Evolutionary conservation across 2,888 invertebrate species (phyloP).

Genomic region (Lochmaea capreae): DNA sequence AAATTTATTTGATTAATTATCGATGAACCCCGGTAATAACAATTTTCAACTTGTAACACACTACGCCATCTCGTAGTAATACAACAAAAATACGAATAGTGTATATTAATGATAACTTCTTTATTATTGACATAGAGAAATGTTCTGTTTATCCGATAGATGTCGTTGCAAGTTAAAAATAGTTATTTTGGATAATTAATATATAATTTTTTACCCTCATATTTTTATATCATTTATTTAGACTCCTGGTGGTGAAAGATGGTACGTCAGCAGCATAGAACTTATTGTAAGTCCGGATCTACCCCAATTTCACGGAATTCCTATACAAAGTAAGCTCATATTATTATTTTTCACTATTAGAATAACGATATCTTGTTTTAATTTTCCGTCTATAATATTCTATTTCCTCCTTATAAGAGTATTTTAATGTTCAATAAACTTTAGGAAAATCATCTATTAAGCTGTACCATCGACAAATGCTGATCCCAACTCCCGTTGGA

Average conservation of each 20-base stretch:
- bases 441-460: constrained; percentile 57
- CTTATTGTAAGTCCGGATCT: constrained; percentile 75
- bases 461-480: constrained; percentile 68
- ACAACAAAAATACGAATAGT: background rate
- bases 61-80: background rate
- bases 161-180: background rate
- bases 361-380: no score
- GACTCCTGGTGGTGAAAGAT: constrained; percentile 90
- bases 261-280: constrained; percentile 85
- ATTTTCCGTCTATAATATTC: no score
- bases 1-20: background rate
- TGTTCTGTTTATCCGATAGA: background rate
- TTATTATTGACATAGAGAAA: background rate
- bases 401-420: no score
- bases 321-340: constrained; percentile 55
- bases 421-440: background rate
- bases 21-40: background rate
- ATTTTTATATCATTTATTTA: constrained; percentile 60
- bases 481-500: constrained; percentile 89
- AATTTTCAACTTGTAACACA: constrained; percentile 3
- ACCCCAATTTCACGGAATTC: constrained; percentile 59
- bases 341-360: constrained; percentile 65
- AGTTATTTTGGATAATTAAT: no score
- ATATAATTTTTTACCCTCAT: no score
- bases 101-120: background rate